Evolutionary conservation across 2,113 vertebrate genomes (phyloP), one percentile per base, ranked within the genome.

Genomic region (Tyrannus savana): DNA sequence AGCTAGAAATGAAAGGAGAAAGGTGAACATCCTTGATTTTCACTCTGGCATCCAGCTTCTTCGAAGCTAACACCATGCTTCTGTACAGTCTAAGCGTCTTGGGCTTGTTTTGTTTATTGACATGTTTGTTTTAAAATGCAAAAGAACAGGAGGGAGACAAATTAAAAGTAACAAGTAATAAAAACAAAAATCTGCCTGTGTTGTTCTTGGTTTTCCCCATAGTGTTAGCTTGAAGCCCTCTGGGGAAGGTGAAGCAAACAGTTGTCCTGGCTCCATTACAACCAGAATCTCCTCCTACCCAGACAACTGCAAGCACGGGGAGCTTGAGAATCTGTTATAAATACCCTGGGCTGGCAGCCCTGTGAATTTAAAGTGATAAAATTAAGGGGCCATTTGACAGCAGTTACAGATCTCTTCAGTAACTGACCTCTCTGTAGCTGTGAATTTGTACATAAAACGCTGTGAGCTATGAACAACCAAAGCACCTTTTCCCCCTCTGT

Each of bases 191-290:
- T 81, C 42, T 89, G 79, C 39, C 56, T 60, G 31, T 10, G 33
- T 24, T 80, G 60, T 49, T 86, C 59, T 78, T 71, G 6, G 5
- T 93, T 74, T 84, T 47, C 42, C 27, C 60, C 35, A 58, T 15
- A 50, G 27, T 44, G 67, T 58, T 91, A 87, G 76, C 58, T 49
- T 56, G 71, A 80, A 95, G 59, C 23, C 58, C 67, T 53, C 31
- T 31, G 55, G 83, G 78, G 27, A 84, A 89, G 64, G 72, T 77
- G 76, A 97, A 93, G 53, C 76, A 55, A 93, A 53, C 62, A 80
- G 78, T 82, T 93, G 78, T 83, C 67, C 72, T 95, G 82, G 81
- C 58, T 85, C 14, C 72, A 46, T 14, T 56, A 73, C 66, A 82
- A 9, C 28, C 50, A 58, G 28, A 76, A 69, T 60, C 37, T 69